Conservation (phyloP, 2,888 invertebrate species). For the Helicoverpa assulta region DNA sequence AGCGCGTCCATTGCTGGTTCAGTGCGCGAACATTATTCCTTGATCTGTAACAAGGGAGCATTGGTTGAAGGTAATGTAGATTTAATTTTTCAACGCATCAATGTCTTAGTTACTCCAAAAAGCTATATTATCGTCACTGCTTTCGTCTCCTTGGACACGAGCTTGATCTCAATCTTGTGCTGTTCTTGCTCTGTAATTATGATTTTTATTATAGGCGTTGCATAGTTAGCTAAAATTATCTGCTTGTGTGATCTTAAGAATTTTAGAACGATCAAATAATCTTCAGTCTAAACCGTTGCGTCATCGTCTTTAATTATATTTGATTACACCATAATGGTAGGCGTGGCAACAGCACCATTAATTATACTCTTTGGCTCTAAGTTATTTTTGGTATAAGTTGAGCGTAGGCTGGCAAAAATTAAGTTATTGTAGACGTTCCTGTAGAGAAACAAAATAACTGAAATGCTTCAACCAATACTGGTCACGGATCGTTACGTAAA, state of each 20-base stretch:
- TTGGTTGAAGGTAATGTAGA: slow-evolving; percentile 5
- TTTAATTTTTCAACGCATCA: too few relatives aligned
- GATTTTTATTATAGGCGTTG: too few relatives aligned
- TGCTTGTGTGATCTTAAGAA: slow-evolving; percentile 11
- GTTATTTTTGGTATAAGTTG: slow-evolving; percentile 8
- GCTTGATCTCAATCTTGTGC: too few relatives aligned
- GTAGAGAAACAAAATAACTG: not conserved
- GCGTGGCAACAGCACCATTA: slow-evolving; percentile 18
- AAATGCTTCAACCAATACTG: slow-evolving; percentile 24
- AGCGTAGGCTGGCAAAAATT: not conserved
- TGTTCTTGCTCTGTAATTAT: too few relatives aligned
- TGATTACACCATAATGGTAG: slow-evolving; percentile 23
- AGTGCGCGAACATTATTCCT: slow-evolving; percentile 76
- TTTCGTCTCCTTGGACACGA: too few relatives aligned
- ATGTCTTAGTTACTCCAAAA: too few relatives aligned
- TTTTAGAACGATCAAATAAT: slow-evolving; percentile 12
- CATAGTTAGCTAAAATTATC: not conserved
- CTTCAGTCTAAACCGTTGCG: slow-evolving; percentile 15
- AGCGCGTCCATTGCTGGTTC: slow-evolving; percentile 93
- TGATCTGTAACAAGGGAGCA: slow-evolving; percentile 75
- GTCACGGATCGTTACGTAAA: slow-evolving; percentile 31
- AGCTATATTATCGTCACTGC: too few relatives aligned
- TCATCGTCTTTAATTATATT: slow-evolving; percentile 37
- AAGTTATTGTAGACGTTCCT: not conserved
- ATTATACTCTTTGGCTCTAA: slow-evolving; percentile 14